Conservation (phyloP, 2,113 vertebrate genomes). For the Muscicapa adusta region DNA sequence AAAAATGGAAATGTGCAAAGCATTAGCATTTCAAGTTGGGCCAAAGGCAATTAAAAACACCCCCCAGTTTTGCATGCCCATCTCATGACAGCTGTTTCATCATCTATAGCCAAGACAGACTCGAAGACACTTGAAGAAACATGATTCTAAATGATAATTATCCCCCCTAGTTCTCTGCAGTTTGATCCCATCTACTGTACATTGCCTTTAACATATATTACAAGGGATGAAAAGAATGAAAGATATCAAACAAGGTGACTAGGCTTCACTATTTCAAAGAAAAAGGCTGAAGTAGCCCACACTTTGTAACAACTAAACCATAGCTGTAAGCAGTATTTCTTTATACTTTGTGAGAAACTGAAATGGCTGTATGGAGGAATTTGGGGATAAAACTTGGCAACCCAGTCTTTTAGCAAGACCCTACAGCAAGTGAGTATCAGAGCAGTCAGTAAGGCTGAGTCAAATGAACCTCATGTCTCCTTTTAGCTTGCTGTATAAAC, state of each 20-base stretch:
- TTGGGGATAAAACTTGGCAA: not conserved
- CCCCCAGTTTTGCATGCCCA: not conserved
- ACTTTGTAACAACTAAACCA: not conserved
- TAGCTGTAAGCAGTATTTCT: not conserved
- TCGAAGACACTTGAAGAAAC: not conserved
- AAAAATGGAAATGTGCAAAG: not conserved
- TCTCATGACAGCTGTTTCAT: not conserved
- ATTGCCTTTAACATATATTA: not conserved
- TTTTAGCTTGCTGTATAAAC: not conserved
- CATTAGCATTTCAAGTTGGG: not conserved
- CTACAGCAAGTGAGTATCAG: not conserved
- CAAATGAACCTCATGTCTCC: not conserved
- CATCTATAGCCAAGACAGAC: not conserved
- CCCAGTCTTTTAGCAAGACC: not conserved
- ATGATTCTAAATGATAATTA: not conserved
- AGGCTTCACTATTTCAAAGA: not conserved
- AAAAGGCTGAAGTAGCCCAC: not conserved
- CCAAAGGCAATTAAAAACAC: slow-evolving; percentile 5
- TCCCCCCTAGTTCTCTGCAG: not conserved
- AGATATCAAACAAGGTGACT: not conserved
- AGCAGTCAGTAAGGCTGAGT: not conserved
- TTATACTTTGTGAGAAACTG: not conserved
- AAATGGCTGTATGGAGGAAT: not conserved
- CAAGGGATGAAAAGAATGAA: not conserved
- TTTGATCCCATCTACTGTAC: not conserved